Evolutionary conservation across 2,113 vertebrate genomes (phyloP).

Genomic region (Atherinomorus stipes): DNA sequence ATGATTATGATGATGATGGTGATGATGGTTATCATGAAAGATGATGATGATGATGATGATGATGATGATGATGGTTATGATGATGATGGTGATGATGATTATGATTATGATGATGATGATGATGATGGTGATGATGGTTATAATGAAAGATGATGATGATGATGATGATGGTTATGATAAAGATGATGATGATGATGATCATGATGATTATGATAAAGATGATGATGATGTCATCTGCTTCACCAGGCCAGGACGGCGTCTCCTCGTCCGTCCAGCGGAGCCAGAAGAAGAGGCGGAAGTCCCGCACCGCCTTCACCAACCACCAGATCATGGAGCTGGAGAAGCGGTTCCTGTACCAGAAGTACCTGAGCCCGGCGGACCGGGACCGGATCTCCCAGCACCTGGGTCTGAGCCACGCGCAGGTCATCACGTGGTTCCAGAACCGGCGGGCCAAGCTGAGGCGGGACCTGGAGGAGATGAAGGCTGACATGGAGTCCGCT

Average conservation of each 20-base stretch:
- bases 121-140: too few relatives aligned
- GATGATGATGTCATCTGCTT: too few relatives aligned
- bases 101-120: too few relatives aligned
- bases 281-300: conserved; percentile 96
- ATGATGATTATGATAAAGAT: too few relatives aligned
- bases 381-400: conserved; percentile 97
- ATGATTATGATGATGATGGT: too few relatives aligned
- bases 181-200: too few relatives aligned
- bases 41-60: too few relatives aligned
- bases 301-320: conserved; percentile 96
- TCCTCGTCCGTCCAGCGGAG: conserved; percentile 92
- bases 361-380: conserved; percentile 95
- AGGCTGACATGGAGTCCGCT: conserved; percentile 95
- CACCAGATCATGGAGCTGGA: conserved; percentile 98
- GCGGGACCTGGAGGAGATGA: conserved; percentile 97
- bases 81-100: too few relatives aligned
- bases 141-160: too few relatives aligned
- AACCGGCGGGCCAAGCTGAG: conserved; percentile 97
- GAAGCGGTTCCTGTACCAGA: conserved; percentile 96
- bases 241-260: conserved; percentile 92
- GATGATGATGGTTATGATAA: too few relatives aligned
- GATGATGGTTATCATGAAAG: too few relatives aligned
- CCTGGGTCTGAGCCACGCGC: conserved; percentile 94
- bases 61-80: too few relatives aligned
- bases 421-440: conserved; percentile 99